Evolutionary conservation across 2,888 invertebrate genomes (phyloP).

Genomic region (Eubasilissa splendida): DNA sequence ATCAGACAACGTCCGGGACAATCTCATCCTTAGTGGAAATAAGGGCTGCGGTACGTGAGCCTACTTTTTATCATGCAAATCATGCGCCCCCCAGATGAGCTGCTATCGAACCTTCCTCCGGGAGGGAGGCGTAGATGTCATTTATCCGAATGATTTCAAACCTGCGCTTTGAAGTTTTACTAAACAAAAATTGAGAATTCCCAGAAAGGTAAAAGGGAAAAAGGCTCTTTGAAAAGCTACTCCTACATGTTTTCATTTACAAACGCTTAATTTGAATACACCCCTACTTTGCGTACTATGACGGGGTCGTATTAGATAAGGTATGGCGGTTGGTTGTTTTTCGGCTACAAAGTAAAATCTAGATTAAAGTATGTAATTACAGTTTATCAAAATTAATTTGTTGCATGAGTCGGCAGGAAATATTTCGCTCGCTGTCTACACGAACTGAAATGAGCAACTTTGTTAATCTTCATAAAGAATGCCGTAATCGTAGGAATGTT

Average conservation of each 20-base stretch:
- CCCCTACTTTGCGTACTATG: background rate
- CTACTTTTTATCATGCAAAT: slow-evolving; percentile 56
- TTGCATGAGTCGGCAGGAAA: background rate
- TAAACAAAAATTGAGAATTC: slow-evolving; percentile 26
- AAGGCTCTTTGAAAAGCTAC: slow-evolving; percentile 31
- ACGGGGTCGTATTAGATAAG: background rate
- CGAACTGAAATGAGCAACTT: too few relatives aligned
- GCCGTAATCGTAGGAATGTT: too few relatives aligned
- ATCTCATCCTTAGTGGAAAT: background rate
- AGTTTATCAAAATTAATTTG: slow-evolving; percentile 11
- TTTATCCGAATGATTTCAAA: slow-evolving; percentile 54
- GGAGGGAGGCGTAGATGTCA: slow-evolving; percentile 50
- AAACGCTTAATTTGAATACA: slow-evolving; percentile 46
- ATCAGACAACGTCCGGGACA: slow-evolving; percentile 4
- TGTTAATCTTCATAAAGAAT: too few relatives aligned
- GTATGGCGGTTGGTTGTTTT: slow-evolving; percentile 1
- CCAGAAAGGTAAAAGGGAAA: slow-evolving; percentile 29
- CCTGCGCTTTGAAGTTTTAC: slow-evolving; percentile 49
- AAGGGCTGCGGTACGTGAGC: background rate
- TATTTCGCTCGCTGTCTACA: too few relatives aligned
- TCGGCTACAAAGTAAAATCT: slow-evolving; percentile 1
- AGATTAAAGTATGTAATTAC: slow-evolving; percentile 13
- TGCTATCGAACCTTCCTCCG: slow-evolving; percentile 47
- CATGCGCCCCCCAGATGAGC: slow-evolving; percentile 36
- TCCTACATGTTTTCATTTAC: slow-evolving; percentile 39